phyloP scores from a whole-genome alignment of 1,140 invertebrate species.

The Choristoneura fumiferana region DNA sequence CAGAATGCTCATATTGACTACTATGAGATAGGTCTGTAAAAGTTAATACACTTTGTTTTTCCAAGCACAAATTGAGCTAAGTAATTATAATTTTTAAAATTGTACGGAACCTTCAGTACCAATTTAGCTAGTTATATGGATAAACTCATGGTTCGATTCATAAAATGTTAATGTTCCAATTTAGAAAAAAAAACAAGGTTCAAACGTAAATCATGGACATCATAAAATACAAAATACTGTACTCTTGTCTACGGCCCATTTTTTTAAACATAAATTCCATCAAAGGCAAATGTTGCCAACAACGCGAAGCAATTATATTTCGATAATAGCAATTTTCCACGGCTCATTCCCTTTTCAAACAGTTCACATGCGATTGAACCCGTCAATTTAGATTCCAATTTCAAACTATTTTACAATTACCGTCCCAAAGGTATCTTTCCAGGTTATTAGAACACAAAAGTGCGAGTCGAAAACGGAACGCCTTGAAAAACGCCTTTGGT shows the following conservation, averaged over 20 bases:
- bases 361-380: slow-evolving; percentile 31
- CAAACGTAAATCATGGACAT: too few species aligned
- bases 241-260: background rate
- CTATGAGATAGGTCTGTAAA: too few species aligned
- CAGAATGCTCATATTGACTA: too few species aligned
- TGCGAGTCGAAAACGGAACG: slow-evolving; percentile 59
- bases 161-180: too few species aligned
- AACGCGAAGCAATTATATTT: slow-evolving; percentile 10
- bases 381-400: slow-evolving; percentile 52
- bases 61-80: too few species aligned
- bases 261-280: background rate
- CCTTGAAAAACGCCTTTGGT: slow-evolving; percentile 51
- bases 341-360: slow-evolving; percentile 43
- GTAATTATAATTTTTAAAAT: too few species aligned
- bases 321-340: slow-evolving; percentile 36
- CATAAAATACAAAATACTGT: too few species aligned
- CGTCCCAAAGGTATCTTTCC: slow-evolving; percentile 50
- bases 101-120: too few species aligned
- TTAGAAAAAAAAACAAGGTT: too few species aligned
- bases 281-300: slow-evolving; percentile 7
- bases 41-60: too few species aligned
- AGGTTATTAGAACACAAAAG: slow-evolving; percentile 55
- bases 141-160: too few species aligned
- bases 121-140: too few species aligned
- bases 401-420: slow-evolving; percentile 63